Percentiles rank a stretch among this genome's conserved stretches.
Conservation (phyloP, 1,140 invertebrate species). For the Batillaria attramentaria region DNA sequence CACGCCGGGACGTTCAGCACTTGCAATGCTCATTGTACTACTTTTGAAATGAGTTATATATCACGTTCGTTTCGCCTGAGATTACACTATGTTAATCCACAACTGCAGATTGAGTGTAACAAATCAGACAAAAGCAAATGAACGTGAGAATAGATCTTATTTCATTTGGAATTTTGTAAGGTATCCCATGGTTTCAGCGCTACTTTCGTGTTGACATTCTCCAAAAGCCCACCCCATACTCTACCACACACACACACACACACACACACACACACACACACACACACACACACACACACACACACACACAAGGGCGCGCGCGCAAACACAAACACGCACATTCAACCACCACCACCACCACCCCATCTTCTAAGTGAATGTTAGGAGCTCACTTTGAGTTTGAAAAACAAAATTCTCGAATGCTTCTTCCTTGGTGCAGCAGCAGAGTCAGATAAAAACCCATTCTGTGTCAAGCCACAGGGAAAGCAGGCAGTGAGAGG, state of each 20-base stretch:
- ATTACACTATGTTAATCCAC: neutral
- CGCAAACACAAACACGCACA: neutral
- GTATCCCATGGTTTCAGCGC: neutral
- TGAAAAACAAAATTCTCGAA: neutral
- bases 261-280: neutral
- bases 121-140: neutral
- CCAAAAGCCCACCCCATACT: neutral
- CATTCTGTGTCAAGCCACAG: neutral
- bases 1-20: too few species aligned
- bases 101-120: neutral
- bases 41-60: too few species aligned
- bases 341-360: neutral
- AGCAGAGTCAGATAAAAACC: neutral
- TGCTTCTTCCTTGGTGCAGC: neutral
- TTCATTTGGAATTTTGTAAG: neutral
- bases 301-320: neutral
- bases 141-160: neutral
- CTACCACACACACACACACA: neutral
- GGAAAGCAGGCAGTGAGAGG: neutral
- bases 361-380: neutral
- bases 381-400: neutral
- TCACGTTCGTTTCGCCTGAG: neutral
- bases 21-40: too few species aligned
- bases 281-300: neutral
- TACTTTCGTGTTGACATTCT: neutral